phyloP scores from a whole-genome alignment of 1,140 invertebrate genomes.

The Trichonephila inaurata region DNA sequence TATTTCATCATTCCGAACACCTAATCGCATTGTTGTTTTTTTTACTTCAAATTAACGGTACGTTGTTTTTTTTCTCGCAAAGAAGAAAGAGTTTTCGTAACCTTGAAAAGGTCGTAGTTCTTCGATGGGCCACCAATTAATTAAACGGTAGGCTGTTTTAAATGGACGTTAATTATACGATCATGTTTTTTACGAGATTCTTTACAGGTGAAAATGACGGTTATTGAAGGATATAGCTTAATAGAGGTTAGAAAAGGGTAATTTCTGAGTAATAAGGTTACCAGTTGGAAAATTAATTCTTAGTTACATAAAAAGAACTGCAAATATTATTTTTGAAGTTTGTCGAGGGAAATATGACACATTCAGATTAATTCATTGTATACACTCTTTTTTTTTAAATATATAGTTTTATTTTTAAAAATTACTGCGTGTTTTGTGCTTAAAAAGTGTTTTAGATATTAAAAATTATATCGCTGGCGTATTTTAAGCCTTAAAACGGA shows the following conservation, averaged over 20 bases:
- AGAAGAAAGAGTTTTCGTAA: not conserved
- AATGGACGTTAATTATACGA: slow-evolving; percentile 55
- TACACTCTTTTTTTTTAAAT: too few relatives aligned
- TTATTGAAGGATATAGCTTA: not conserved
- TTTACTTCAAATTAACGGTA: slow-evolving; percentile 20
- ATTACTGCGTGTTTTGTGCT: too few relatives aligned
- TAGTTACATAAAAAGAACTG: too few relatives aligned
- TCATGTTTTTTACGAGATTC: slow-evolving; percentile 2
- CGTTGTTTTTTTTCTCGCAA: not conserved
- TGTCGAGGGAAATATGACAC: too few relatives aligned
- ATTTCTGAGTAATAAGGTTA: not conserved
- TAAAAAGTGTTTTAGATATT: too few relatives aligned
- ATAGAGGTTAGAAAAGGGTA: not conserved
- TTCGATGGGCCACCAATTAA: slow-evolving; percentile 32
- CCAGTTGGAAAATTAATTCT: not conserved
- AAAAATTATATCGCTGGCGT: too few relatives aligned
- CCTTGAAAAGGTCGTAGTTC: slow-evolving; percentile 52
- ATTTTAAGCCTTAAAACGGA: too few relatives aligned
- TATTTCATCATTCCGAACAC: too few relatives aligned
- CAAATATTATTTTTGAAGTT: too few relatives aligned
- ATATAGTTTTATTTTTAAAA: too few relatives aligned
- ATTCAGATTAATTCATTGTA: too few relatives aligned
- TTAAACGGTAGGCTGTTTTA: slow-evolving; percentile 7
- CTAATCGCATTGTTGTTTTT: not conserved
- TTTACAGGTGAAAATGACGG: not conserved